Evolutionary conservation across 1,140 invertebrate genomes (phyloP), one percentile per base, ranked within the genome.

Genomic region (Copidosoma floridanum): DNA sequence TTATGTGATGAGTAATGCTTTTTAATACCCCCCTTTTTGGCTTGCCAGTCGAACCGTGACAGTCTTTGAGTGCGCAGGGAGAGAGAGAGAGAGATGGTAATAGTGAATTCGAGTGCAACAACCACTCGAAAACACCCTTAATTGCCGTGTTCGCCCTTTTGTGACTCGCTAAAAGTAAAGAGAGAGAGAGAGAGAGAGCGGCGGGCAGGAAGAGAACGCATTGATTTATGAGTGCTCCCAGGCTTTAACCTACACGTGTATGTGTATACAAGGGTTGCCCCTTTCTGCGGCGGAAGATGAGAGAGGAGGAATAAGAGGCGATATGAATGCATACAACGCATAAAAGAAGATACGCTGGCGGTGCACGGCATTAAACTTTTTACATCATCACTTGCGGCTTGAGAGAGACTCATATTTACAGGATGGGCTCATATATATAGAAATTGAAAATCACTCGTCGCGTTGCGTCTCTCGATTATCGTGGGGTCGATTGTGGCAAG

Each of bases 1-100:
- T 80, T 80, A 80, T 80, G 52, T 78, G 78, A 81, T 81, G 79
- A 80, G 77, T 81, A 81, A 81, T 80, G 77, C 74, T 81, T 80
- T 81, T 78, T 81, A 80, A 81, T 81, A 78, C 71, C 75, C 71
- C 63, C 65, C 61, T 62, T 53, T 57, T 29, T 64, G n/a, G n/a
- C n/a, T n/a, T n/a, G n/a, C 63, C 63, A 54, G 64, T 10, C 41
- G 43, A 54, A 47, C 50, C 58, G 57, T 67, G 64, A 65, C 67
- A 67, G 65, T 71, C 68, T 69, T 38, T 37, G 35, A 57, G 32
- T 48, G 29, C 35, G 47, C 27, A 29, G 20, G 14, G 43, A 40
- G 38, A 38, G 37, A 38, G 37, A 41, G 14, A 18, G 38, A 67
- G n/a, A n/a, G n/a, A n/a, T n/a, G n/a, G n/a, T n/a, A n/a, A n/a